These are phyloP conservation scores for Hermaeophaga mercurialis DNA, from an alignment of 2,888 invertebrate species.

Conservation along the genomic window DNA sequence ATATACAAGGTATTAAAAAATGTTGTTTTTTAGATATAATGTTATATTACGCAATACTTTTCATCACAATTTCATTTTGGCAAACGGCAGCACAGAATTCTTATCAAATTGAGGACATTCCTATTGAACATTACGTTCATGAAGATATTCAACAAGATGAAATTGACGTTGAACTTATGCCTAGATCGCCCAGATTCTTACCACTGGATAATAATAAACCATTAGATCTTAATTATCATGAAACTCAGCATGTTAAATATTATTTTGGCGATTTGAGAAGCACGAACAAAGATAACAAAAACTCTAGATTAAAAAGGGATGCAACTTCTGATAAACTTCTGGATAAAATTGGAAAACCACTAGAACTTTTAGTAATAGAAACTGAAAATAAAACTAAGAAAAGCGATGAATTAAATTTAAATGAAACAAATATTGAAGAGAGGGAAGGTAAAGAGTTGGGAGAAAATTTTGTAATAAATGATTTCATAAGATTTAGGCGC, in stretches of 20 bases:
- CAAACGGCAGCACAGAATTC: conserved; percentile 23
- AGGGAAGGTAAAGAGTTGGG: background rate
- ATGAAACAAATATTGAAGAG: conserved; percentile 16
- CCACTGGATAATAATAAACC: conserved; percentile 29
- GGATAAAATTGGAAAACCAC: conserved; percentile 43
- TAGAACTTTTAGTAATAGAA: conserved; percentile 44
- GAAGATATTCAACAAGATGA: conserved; percentile 40
- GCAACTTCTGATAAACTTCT: conserved; percentile 36
- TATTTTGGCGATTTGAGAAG: conserved; percentile 21
- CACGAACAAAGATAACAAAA: conserved; percentile 8
- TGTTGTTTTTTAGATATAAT: conserved; percentile 9
- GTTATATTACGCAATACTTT: conserved; percentile 6
- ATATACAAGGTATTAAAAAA: too few relatives aligned
- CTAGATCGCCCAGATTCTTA: conserved; percentile 36
- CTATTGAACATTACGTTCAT: conserved; percentile 41
- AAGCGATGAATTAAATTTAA: conserved; percentile 19
- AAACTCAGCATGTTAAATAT: conserved; percentile 20
- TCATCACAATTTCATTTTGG: conserved; percentile 4
- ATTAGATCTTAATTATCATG: background rate
- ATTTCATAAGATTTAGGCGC: conserved; percentile 53
- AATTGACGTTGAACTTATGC: conserved; percentile 43
- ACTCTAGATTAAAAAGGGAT: conserved; percentile 25
- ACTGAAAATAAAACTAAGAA: too few relatives aligned
- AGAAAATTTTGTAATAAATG: conserved; percentile 45
- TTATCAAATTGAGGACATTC: conserved; percentile 41